A percentile compares a stretch with the other conserved stretches of the same genome.
These are phyloP conservation scores for Agelastica alni DNA, from an alignment of 2,888 invertebrate species.

Conservation along the genomic window DNA sequence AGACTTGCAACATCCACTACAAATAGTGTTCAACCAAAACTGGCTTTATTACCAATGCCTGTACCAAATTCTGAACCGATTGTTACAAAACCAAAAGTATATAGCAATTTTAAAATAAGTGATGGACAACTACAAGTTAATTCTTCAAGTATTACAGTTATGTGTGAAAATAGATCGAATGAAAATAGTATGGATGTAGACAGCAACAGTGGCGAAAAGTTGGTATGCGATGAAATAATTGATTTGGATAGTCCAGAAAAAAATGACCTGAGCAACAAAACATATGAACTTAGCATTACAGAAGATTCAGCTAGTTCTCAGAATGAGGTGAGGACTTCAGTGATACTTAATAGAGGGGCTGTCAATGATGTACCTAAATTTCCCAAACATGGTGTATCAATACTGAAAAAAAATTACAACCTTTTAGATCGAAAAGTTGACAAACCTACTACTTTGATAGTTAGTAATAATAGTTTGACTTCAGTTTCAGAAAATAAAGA, in stretches of 20 bases:
- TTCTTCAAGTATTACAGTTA: slow-evolving; percentile 59
- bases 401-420: slow-evolving; percentile 50
- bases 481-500: slow-evolving; percentile 47
- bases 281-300: slow-evolving; percentile 52
- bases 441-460: slow-evolving; percentile 37
- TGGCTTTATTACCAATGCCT: slow-evolving; percentile 51
- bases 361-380: slow-evolving; percentile 49
- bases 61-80: slow-evolving; percentile 38
- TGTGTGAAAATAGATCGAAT: slow-evolving; percentile 53
- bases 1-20: slow-evolving; percentile 63
- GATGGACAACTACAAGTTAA: slow-evolving; percentile 52
- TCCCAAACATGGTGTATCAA: slow-evolving; percentile 57
- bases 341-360: slow-evolving; percentile 27
- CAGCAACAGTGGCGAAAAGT: slow-evolving; percentile 44
- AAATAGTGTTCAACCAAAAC: slow-evolving; percentile 58
- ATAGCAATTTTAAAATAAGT: slow-evolving; percentile 68
- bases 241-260: slow-evolving; percentile 52
- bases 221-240: slow-evolving; percentile 59
- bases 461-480: slow-evolving; percentile 36
- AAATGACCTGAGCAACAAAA: slow-evolving; percentile 44
- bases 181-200: slow-evolving; percentile 45
- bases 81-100: slow-evolving; percentile 61
- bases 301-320: slow-evolving; percentile 51
- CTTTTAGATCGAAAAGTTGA: slow-evolving; percentile 37
- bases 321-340: slow-evolving; percentile 57